Evolutionary conservation across 1,140 invertebrate species (phyloP).

Genomic region (Phymorhynchus buccinoides): DNA sequence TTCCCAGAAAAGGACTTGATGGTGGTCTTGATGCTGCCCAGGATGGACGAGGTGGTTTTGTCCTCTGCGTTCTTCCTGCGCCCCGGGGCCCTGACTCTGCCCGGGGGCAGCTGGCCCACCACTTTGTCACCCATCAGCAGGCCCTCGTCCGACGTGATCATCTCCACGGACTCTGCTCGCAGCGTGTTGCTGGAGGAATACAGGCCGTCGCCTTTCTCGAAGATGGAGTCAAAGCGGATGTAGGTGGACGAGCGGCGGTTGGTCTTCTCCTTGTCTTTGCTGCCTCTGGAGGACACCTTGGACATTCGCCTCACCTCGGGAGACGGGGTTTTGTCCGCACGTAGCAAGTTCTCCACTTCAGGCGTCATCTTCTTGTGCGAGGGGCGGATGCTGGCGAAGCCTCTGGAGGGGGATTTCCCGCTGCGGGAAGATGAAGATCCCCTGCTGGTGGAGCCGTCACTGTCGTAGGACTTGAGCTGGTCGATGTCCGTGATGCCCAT

Average conservation of each 20-base stretch:
- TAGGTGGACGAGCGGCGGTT: slow-evolving; percentile 62
- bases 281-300: slow-evolving; percentile 15
- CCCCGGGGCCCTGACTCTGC: slow-evolving; percentile 26
- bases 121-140: slow-evolving; percentile 36
- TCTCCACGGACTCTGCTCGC: slow-evolving; percentile 42
- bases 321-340: slow-evolving; percentile 39
- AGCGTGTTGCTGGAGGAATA: slow-evolving; percentile 57
- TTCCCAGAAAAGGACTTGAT: slow-evolving; percentile 53
- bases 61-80: slow-evolving; percentile 45
- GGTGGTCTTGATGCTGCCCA: slow-evolving; percentile 56
- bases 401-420: neutral
- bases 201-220: slow-evolving; percentile 65
- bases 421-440: slow-evolving; percentile 6
- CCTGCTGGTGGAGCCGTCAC: slow-evolving; percentile 19
- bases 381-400: slow-evolving; percentile 38
- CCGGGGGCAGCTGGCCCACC: slow-evolving; percentile 32
- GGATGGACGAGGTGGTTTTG: slow-evolving; percentile 47
- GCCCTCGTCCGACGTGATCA: slow-evolving; percentile 38
- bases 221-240: slow-evolving; percentile 69
- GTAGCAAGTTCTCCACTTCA: slow-evolving; percentile 39
- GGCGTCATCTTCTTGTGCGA: slow-evolving; percentile 48
- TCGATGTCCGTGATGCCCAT: slow-evolving; percentile 69
- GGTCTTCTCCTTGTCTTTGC: slow-evolving; percentile 46
- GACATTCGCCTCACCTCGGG: slow-evolving; percentile 31
- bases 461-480: slow-evolving; percentile 55